phyloP scores from a whole-genome alignment of 2,113 vertebrate genomes.

The Lophius piscatorius region DNA sequence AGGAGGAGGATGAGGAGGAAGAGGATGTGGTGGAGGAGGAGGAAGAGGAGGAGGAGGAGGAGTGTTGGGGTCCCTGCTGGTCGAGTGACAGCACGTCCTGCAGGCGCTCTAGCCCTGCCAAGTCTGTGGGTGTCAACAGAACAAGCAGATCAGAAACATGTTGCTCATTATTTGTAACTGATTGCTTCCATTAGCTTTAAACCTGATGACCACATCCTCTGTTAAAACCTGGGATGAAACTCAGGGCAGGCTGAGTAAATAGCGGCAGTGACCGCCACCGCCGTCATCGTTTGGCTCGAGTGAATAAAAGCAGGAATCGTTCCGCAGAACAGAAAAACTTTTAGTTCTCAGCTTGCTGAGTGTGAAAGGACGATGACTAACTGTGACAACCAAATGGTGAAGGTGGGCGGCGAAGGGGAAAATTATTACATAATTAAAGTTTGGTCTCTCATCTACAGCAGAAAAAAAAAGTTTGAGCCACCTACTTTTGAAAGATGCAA shows the following conservation, averaged over 20 bases:
- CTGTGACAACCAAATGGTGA: conserved; percentile 60
- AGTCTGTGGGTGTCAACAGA: conserved; percentile 78
- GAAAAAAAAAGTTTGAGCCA: conserved; percentile 26
- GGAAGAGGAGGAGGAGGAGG: conserved; percentile 69
- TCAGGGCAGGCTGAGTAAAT: conserved; percentile 6
- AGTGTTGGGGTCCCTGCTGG: conserved; percentile 90
- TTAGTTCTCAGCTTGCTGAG: conserved; percentile 48
- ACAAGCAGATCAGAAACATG: conserved; percentile 38
- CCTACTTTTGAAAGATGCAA: conserved; percentile 35
- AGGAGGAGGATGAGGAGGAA: conserved; percentile 81
- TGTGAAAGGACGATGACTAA: conserved; percentile 69
- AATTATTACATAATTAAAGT: conserved; percentile 27
- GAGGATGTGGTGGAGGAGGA: conserved; percentile 81
- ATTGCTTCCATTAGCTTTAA: conserved; percentile 29
- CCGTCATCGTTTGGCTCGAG: conserved; percentile 5
- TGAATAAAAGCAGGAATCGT: conserved; percentile 22
- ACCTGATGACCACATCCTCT: conserved; percentile 9
- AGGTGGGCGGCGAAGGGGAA: conserved; percentile 57
- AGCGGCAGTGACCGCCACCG: conserved; percentile 8
- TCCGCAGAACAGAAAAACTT: conserved; percentile 54
- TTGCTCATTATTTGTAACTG: conserved; percentile 6
- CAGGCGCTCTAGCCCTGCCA: conserved; percentile 93
- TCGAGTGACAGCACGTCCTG: conserved; percentile 93
- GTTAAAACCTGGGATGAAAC: conserved; percentile 12
- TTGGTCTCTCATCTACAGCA: conserved; percentile 15